Base-by-base conservation (phyloP, 1,140 invertebrate species). In the Caenorhabditis brenneri region DNA sequence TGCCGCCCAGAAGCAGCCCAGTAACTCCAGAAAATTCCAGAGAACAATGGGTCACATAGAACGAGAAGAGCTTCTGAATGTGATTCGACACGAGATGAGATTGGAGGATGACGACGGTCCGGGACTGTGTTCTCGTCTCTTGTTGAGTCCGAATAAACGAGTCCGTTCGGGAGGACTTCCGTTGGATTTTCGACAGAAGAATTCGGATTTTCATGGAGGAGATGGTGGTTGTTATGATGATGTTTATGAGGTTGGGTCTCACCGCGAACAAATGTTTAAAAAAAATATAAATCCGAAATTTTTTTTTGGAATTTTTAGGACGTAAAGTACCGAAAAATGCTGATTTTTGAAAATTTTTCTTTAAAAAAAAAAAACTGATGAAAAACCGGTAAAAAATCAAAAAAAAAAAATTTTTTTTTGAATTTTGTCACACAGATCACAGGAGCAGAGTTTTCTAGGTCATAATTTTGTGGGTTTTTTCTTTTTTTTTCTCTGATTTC, bases 81-180 rank as follows among this genome's bases (percentile, higher is more conserved):
- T 82, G 58, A 82, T 82, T 19, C 58, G 81, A 19, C 81, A 82
- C 36, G 81, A 82, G 48, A 69, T 82, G 19, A 19, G 81, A n/a
- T 27, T 82, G 5, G 81, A 82, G 16, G 81, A 82, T 19, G 81
- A 82, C 12, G 60, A 42, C 15, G 81, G 81, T 0, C 36, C 39
- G n/a, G 60, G 36, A 0, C 16, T 60, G 6, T 39, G 81, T 19
- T 58, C 65, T 74, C 36, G 65, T 10, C 36, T 74, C 24, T 36
- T 82, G 0, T 7, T 82, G 31, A 46, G 42, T n/a, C 81, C 81
- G 60, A 5, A 27, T 10, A 46, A 39, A 39, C 12, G 58, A 6
- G 24, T 42, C 7, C 33, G 60, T 16, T 69, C 55, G 1, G 55
- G 81, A 1, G 81, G 81, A 42, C 60, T 82, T 33, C 81, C 81